A percentile compares a stretch with the other conserved stretches of the same genome.
Conservation (phyloP, 2,113 vertebrate genomes). For the Rhinolophus ferrumequinum region DNA sequence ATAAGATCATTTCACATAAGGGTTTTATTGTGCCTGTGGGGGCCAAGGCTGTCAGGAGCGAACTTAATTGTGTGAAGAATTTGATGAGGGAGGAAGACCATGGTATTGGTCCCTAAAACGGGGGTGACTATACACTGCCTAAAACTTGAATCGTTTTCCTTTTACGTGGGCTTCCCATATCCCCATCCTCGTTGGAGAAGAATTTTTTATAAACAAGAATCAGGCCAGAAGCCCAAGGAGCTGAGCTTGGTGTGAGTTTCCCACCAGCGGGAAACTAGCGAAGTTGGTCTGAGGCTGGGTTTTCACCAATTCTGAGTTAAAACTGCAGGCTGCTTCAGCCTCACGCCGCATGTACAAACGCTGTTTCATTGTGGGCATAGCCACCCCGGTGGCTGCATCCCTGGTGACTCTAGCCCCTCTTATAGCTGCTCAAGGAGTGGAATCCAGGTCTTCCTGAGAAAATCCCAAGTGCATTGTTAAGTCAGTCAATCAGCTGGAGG, state of each 20-base stretch:
- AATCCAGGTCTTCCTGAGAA: neutral
- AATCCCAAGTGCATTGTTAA: accelerated
- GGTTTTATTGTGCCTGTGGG: neutral
- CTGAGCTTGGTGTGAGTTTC: accelerated
- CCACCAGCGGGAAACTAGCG: neutral
- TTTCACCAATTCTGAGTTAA: neutral
- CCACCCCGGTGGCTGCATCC: neutral
- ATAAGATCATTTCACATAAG: neutral
- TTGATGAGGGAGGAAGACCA: accelerated
- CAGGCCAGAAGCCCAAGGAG: neutral
- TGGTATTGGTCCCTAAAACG: accelerated
- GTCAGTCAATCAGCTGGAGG: too few species aligned
- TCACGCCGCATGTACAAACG: neutral
- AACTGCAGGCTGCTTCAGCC: neutral
- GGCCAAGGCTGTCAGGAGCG: neutral
- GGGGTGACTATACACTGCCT: accelerated
- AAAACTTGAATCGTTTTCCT: neutral
- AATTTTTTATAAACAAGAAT: neutral
- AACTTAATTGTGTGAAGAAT: neutral
- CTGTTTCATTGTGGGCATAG: neutral
- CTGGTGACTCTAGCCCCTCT: neutral
- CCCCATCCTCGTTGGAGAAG: neutral
- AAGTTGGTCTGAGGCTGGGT: too few species aligned
- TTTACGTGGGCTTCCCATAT: neutral
- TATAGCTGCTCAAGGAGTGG: neutral